phyloP scores from a whole-genome alignment of 2,797 vertebrate species.

The Eremophila alpestris region DNA sequence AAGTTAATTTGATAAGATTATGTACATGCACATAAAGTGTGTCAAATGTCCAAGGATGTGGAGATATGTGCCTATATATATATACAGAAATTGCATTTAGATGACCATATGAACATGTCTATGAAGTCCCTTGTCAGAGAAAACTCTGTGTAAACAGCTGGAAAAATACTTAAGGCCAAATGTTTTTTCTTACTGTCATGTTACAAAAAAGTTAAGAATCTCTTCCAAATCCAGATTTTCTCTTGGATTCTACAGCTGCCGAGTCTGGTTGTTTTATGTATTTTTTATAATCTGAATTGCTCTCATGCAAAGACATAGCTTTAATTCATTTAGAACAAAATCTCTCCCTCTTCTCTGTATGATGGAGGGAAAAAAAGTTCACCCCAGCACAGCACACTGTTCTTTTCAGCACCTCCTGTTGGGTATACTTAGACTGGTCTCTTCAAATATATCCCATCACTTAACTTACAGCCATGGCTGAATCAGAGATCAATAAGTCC shows the following conservation, averaged over 20 bases:
- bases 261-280: constrained; percentile 59
- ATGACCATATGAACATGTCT: not conserved
- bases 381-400: not conserved
- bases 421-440: not conserved
- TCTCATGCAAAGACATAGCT: constrained; percentile 27
- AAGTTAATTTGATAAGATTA: constrained; percentile 40
- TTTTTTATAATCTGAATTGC: constrained; percentile 61
- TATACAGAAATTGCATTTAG: not conserved
- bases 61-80: not conserved
- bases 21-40: not conserved
- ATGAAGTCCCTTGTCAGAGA: not conserved
- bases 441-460: not conserved
- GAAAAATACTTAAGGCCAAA: constrained; percentile 26
- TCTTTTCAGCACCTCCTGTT: constrained; percentile 27
- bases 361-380: not conserved
- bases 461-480: not conserved
- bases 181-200: constrained; percentile 23
- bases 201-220: constrained; percentile 52
- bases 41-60: not conserved
- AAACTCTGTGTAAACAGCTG: constrained; percentile 49
- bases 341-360: constrained; percentile 3
- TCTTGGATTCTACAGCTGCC: constrained; percentile 56
- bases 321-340: constrained; percentile 38
- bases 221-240: constrained; percentile 52
- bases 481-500: constrained; percentile 31